Conservation (phyloP, 1,140 invertebrate species). For the Pteromalus puparum region DNA sequence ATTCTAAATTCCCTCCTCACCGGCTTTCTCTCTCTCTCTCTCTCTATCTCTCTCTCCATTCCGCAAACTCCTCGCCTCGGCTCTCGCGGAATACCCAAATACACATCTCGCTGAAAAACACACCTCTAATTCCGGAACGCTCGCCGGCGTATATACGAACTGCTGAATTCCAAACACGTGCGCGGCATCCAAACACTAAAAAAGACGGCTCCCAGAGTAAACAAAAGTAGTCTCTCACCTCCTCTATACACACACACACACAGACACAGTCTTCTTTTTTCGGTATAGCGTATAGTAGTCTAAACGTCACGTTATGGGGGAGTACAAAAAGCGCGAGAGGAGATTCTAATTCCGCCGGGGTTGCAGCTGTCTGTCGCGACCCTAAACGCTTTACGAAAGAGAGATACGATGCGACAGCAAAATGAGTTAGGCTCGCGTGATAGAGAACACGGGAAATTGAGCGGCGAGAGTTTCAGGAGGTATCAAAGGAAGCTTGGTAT, state of each 20-base stretch:
- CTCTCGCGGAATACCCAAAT: neutral
- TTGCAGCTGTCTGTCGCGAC: neutral
- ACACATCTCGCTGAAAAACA: slow-evolving; percentile 14
- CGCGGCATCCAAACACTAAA: slow-evolving; percentile 18
- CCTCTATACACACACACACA: neutral
- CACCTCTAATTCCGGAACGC: slow-evolving; percentile 15
- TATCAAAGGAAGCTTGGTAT: slow-evolving; percentile 4
- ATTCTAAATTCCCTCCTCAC: neutral
- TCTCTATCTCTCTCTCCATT: neutral
- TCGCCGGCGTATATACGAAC: neutral
- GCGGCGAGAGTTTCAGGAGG: neutral
- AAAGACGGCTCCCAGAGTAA: slow-evolving; percentile 9
- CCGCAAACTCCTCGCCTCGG: slow-evolving; percentile 1
- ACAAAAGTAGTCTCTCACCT: slow-evolving; percentile 12
- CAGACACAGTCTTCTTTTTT: neutral
- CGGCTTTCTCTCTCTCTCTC: neutral
- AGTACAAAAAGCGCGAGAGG: neutral
- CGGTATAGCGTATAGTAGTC: neutral
- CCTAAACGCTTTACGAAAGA: neutral
- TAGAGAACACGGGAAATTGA: slow-evolving; percentile 20
- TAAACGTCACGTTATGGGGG: slow-evolving; percentile 12
- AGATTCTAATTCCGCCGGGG: neutral
- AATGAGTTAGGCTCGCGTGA: slow-evolving; percentile 3
- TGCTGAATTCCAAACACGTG: slow-evolving; percentile 6
- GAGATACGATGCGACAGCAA: neutral